phyloP scores from a whole-genome alignment of 2,113 vertebrate species.

The Laterallus jamaicensis region DNA sequence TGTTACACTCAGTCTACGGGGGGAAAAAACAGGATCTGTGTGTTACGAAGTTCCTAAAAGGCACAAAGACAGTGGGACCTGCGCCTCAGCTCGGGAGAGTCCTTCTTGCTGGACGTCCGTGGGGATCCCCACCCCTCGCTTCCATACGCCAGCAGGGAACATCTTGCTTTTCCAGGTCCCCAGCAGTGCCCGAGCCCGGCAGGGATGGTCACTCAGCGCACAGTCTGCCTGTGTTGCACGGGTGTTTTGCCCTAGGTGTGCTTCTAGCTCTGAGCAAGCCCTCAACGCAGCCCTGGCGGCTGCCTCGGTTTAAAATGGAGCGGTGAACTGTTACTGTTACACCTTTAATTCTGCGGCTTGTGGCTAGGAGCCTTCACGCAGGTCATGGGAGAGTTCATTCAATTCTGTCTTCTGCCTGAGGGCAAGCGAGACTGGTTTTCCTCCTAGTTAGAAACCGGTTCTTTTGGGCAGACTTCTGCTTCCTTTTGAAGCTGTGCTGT shows the following conservation, averaged over 20 bases:
- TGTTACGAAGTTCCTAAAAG: background rate
- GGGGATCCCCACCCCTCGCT: background rate
- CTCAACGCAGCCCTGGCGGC: background rate
- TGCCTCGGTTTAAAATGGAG: background rate
- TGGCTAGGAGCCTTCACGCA: background rate
- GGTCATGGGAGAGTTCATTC: background rate
- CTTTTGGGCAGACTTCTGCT: background rate
- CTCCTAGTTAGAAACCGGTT: background rate
- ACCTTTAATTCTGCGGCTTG: background rate
- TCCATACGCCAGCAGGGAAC: fast-evolving
- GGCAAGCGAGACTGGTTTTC: background rate
- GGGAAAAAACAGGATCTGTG: fast-evolving
- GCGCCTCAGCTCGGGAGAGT: background rate
- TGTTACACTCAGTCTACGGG: background rate
- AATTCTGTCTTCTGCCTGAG: background rate
- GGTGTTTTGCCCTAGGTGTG: background rate
- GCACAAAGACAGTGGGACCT: background rate
- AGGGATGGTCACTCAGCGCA: background rate
- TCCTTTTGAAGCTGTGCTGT: background rate
- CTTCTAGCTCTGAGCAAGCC: background rate
- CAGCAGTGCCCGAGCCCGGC: fast-evolving
- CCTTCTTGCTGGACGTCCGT: too few species aligned
- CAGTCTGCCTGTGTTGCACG: fast-evolving
- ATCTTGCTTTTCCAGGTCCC: background rate
- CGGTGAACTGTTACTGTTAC: fast-evolving